Evolutionary conservation across 2,113 vertebrate species (phyloP).

Genomic region (Tetrax tetrax): DNA sequence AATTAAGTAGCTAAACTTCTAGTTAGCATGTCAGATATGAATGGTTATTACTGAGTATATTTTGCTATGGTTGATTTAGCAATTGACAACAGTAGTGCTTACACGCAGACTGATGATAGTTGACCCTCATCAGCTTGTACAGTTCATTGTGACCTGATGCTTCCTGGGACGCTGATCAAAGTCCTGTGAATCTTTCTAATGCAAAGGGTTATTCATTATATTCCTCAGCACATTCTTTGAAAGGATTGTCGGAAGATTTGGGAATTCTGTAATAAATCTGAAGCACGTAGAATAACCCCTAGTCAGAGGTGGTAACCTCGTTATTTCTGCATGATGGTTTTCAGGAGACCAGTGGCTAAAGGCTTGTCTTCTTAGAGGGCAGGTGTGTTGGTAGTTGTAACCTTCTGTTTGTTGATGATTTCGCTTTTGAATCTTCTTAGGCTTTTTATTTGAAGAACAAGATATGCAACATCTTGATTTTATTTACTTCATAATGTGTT

Average conservation of each 20-base stretch:
- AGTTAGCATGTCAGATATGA: background rate
- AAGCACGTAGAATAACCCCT: background rate
- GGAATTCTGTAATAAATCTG: conserved; percentile 55
- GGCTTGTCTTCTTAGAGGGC: background rate
- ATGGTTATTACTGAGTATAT: background rate
- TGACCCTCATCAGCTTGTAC: conserved; percentile 59
- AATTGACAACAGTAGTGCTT: conserved; percentile 29
- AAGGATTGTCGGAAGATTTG: conserved; percentile 28
- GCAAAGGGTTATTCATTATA: conserved; percentile 65
- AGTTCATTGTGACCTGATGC: conserved; percentile 62
- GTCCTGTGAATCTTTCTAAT: conserved; percentile 65
- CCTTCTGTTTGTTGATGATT: background rate
- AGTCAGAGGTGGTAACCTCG: conserved; percentile 7
- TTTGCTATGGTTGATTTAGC: conserved; percentile 10
- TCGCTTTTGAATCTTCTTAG: background rate
- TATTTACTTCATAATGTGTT: background rate
- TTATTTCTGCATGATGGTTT: conserved; percentile 19
- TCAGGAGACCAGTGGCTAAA: background rate
- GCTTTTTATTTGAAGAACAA: background rate
- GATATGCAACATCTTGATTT: background rate
- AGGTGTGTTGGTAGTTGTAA: background rate
- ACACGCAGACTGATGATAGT: background rate
- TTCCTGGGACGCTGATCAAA: conserved; percentile 70
- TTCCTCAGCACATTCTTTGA: conserved; percentile 45
- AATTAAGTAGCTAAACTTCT: background rate